Evolutionary conservation across 1,140 invertebrate species (phyloP), one percentile per base, ranked within the genome.

Genomic region (Hyles vespertilio): DNA sequence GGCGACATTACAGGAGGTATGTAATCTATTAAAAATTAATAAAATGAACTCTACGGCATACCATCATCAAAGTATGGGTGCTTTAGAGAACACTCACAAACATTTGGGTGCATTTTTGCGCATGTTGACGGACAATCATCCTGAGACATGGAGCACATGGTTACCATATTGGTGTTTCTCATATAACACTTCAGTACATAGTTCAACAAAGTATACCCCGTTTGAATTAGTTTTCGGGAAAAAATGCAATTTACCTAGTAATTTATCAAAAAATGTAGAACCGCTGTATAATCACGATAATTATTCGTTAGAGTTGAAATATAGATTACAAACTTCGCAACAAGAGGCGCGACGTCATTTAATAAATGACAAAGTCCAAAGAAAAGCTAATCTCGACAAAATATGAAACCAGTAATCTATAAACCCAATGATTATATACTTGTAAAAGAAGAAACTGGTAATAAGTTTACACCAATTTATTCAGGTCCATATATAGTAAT

Each of bases 11-110:
- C 7, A 58, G 49, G 50, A 58, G 50, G 32, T 65, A 49, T 58
- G 63, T 56, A 36, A 53, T n/a, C 8, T 61, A n/a, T 40, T 67
- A 44, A 32, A 51, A 9, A 61, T 67, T 9, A 43, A 60, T 6
- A 51, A 67, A 43, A 5, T 67, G 8, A 45, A 4, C 7, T 67
- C 62, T 2, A 67, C 65, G 10, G 57, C 57, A 3, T 60, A 64
- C 33, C 65, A 67, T 44, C 63, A 69, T 45, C 11, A 68, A 34
- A 53, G 51, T 8, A 59, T 71, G 22, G 58, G 65, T 4, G 52
- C 58, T 9, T n/a, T 63, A 12, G 67, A 70, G 51, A 61, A 65
- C 48, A 32, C 61, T 7, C 65, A 70, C 32, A 70, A 70, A 62
- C 32, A 40, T 56, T 33, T 70, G n/a, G 53, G 52, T 36, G 5